Percentiles rank a stretch among this genome's conserved stretches.
These are phyloP conservation scores for Pachyseris speciosa DNA, from an alignment of 64 coral and sea anemone genomes.

Conservation along the genomic window DNA sequence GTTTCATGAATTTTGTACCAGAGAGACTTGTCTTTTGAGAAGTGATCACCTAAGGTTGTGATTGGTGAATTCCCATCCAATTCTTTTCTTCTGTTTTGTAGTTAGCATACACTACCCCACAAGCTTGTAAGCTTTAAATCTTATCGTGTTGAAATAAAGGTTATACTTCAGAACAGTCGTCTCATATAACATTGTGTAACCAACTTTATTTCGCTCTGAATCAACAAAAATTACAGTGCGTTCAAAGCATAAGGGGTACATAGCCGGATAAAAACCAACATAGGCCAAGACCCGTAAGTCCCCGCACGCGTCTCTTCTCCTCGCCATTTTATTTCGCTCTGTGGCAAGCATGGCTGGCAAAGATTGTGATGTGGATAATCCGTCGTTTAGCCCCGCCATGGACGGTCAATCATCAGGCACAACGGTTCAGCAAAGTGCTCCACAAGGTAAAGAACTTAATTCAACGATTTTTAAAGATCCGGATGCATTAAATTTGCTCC, in stretches of 20 bases:
- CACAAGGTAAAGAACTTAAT: slow-evolving; percentile 9
- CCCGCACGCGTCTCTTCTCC: background rate
- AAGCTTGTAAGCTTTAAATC: too few relatives aligned
- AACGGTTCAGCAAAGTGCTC: background rate
- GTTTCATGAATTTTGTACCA: too few relatives aligned
- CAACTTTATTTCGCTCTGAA: slow-evolving; percentile 66
- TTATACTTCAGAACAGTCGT: too few relatives aligned
- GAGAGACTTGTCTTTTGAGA: too few relatives aligned
- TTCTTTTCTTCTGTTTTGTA: too few relatives aligned
- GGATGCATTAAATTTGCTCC: slow-evolving; percentile 42
- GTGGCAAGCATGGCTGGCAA: background rate
- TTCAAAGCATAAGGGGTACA: slow-evolving; percentile 18
- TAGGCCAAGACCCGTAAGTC: slow-evolving; percentile 9
- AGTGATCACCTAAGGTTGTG: too few relatives aligned
- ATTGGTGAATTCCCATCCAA: too few relatives aligned
- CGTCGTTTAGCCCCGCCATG: background rate
- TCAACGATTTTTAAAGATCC: slow-evolving; percentile 26
- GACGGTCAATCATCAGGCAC: background rate
- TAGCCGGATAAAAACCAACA: background rate
- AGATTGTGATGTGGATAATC: slow-evolving; percentile 45
- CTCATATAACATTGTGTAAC: slow-evolving; percentile 65
- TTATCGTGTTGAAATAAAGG: too few relatives aligned
- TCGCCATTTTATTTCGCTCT: slow-evolving; percentile 76
- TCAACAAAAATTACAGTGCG: slow-evolving; percentile 1
- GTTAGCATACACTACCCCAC: too few relatives aligned